A percentile compares a stretch with the other conserved stretches of the same genome.
These are phyloP conservation scores for Papilio machaon DNA, from an alignment of 1,140 invertebrate species.

Conservation along the genomic window DNA sequence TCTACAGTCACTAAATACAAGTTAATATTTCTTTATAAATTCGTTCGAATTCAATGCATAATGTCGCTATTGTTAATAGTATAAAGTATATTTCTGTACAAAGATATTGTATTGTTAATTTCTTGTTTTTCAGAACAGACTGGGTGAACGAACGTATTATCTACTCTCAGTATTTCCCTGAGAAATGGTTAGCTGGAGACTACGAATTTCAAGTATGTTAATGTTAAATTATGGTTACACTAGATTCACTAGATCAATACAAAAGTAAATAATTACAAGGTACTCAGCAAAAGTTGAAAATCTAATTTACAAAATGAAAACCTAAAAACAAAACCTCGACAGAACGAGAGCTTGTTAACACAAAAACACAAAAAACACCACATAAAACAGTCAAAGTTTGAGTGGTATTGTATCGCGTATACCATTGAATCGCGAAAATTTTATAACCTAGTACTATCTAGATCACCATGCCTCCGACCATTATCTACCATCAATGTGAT, in stretches of 20 bases:
- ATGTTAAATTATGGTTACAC: background rate
- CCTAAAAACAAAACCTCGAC: too few relatives aligned
- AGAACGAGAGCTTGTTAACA: background rate
- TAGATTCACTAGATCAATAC: too few relatives aligned
- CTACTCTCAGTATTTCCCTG: slow-evolving; percentile 91
- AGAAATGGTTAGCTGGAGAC: slow-evolving; percentile 87
- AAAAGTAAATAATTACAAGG: too few relatives aligned
- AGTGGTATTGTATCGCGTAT: too few relatives aligned
- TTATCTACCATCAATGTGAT: background rate
- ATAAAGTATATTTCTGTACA: background rate
- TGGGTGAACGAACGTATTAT: slow-evolving; percentile 84
- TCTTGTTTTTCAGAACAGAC: slow-evolving; percentile 83
- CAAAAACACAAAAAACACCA: too few relatives aligned
- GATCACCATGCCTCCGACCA: background rate
- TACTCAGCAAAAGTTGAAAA: background rate
- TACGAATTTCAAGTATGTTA: slow-evolving; percentile 81
- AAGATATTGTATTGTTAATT: background rate
- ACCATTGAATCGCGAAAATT: too few relatives aligned
- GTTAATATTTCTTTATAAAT: slow-evolving; percentile 57
- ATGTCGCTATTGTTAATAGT: too few relatives aligned
- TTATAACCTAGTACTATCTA: too few relatives aligned
- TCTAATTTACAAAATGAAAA: background rate
- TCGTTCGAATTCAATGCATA: too few relatives aligned
- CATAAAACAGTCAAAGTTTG: too few relatives aligned
- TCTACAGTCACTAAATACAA: slow-evolving; percentile 90